Evolutionary conservation across 1,140 invertebrate species (phyloP), one percentile per base, ranked within the genome.

Genomic region (Dendroctonus ponderosae): DNA sequence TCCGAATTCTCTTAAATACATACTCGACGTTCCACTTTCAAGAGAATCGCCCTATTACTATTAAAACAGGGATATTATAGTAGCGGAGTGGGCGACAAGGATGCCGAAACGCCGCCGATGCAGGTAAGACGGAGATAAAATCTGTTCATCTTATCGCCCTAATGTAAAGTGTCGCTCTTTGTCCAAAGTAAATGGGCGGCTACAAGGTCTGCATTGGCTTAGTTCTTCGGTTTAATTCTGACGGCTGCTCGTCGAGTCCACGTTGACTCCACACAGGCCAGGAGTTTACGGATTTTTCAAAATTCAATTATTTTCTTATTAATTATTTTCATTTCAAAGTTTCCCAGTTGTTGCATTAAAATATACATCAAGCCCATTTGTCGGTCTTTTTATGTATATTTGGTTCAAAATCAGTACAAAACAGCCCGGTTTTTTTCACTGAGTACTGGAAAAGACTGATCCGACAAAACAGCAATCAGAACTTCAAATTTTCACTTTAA

Each of bases 181-280:
- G 76, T 77, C 74, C 76, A 73, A 77, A 77, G 76, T 76, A 77
- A 76, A 74, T 69, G 71, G 76, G 76, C 73, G 74, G 59, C 50
- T 56, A 58, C 53, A 62, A n/a, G 12, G 37, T n/a, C 26, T 40
- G 66, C 7, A 74, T 73, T 74, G 70, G 72, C 57, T 66, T 41
- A 56, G 43, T 51, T 58, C 46, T 40, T 15, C 6, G 12, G 11
- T 44, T 44, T 14, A 51, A 42, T 15, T 6, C 38, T 66, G 75
- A 75, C 76, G 70, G 62, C 39, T 15, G 26, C 56, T 40, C 59
- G 54, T 76, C 73, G 63, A 71, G 69, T 76, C 74, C 74, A 77
- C 75, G 75, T 77, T 66, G 74, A 72, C 65, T 63, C 57, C 52
- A 26, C 56, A 56, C 60, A 67, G 59, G 37, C 14, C 38, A 15